These are phyloP conservation scores for Ceyx margarethae DNA, from an alignment of 2,113 vertebrate species.

Conservation along the genomic window DNA sequence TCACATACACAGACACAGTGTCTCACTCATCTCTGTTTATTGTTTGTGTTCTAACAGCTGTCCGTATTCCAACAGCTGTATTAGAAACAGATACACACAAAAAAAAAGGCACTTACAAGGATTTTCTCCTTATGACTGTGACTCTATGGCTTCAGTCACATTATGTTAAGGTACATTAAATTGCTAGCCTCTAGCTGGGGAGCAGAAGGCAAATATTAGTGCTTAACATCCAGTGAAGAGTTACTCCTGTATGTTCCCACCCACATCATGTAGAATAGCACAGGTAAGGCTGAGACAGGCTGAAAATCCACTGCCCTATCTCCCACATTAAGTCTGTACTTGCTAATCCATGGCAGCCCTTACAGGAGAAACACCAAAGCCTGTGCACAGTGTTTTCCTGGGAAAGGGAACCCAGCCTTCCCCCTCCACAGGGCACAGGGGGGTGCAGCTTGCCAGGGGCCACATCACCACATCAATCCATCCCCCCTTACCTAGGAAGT, in stretches of 20 bases:
- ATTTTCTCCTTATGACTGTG: background rate
- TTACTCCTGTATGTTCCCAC: background rate
- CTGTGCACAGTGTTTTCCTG: background rate
- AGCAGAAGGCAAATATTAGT: background rate
- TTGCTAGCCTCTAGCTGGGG: background rate
- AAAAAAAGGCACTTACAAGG: constrained; percentile 37
- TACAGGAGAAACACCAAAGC: background rate
- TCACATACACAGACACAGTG: background rate
- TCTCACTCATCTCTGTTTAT: constrained; percentile 12
- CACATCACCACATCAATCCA: background rate
- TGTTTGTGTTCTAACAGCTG: background rate
- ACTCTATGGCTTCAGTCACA: background rate
- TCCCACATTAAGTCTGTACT: background rate
- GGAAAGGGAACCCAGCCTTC: background rate
- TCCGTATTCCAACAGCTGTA: background rate
- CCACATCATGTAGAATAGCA: background rate
- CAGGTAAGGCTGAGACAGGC: background rate
- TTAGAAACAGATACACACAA: background rate
- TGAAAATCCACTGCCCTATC: background rate
- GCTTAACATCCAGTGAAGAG: background rate
- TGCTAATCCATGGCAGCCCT: background rate
- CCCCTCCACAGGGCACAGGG: background rate
- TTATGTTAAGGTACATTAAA: background rate
- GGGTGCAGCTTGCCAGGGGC: background rate
- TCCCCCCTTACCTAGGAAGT: background rate